phyloP scores from a whole-genome alignment of 2,888 invertebrate genomes.

The Philereme vetulata region DNA sequence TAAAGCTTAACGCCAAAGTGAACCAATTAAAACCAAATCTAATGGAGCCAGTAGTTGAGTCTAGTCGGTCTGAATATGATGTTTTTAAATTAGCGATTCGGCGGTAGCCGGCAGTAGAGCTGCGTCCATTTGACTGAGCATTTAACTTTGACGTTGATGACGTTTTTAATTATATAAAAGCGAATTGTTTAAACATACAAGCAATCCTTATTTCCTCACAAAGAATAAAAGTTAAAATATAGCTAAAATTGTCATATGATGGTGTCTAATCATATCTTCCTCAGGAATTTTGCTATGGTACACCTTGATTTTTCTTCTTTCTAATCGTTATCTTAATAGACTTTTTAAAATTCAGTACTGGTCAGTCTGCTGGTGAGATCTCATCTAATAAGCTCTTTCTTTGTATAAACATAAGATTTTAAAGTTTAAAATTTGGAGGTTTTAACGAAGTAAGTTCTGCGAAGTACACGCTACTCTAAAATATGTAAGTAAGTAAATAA shows the following conservation, averaged over 20 bases:
- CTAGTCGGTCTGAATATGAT: slow-evolving; percentile 33
- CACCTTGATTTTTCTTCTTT: slow-evolving; percentile 11
- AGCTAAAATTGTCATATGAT: not conserved
- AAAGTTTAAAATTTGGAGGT: not conserved
- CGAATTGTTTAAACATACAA: too few species aligned
- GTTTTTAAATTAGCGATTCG: slow-evolving; percentile 27
- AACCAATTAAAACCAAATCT: slow-evolving; percentile 44
- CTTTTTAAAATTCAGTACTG: slow-evolving; percentile 11
- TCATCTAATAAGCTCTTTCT: slow-evolving; percentile 4
- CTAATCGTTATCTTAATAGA: slow-evolving; percentile 13
- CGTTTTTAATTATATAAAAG: not conserved
- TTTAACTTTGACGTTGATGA: slow-evolving; percentile 14
- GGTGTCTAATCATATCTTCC: not conserved
- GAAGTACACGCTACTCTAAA: too few species aligned
- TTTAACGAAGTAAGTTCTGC: too few species aligned
- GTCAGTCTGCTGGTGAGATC: slow-evolving; percentile 12
- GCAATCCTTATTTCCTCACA: too few species aligned
- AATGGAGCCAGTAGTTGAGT: slow-evolving; percentile 32
- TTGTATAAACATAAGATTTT: not conserved
- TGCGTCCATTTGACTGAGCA: slow-evolving; percentile 11
- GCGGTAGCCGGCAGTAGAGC: slow-evolving; percentile 9
- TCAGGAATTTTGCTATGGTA: not conserved
- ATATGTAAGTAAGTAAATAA: not conserved
- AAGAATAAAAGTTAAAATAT: too few species aligned
- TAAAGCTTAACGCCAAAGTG: slow-evolving; percentile 38